Percentiles rank a stretch among this genome's conserved stretches.
These are phyloP conservation scores for Lymantria dispar DNA, from an alignment of 2,888 invertebrate genomes.

Conservation along the genomic window DNA sequence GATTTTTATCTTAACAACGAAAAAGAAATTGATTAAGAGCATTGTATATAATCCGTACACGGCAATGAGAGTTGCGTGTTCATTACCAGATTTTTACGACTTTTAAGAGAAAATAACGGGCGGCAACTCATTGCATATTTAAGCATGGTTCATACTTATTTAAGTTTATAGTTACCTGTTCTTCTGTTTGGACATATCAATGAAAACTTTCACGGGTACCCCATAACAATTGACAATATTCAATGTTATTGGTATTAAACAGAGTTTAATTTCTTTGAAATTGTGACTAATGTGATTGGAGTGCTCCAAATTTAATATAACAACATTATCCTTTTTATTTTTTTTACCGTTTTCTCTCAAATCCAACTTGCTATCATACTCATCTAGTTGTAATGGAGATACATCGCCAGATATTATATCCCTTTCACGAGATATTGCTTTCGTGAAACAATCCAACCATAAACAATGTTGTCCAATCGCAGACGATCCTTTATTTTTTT, in stretches of 20 bases:
- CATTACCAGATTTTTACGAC: too few relatives aligned
- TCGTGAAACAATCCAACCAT: constrained; percentile 83
- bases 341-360: constrained; percentile 47
- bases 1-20: too few relatives aligned
- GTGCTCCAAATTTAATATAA: constrained; percentile 83
- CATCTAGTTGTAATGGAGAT: constrained; percentile 63
- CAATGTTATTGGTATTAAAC: constrained; percentile 86
- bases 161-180: constrained; percentile 72
- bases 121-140: too few relatives aligned
- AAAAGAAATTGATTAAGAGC: too few relatives aligned
- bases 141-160: not conserved
- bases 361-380: constrained; percentile 47
- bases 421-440: constrained; percentile 72
- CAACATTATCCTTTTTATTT: constrained; percentile 70
- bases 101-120: too few relatives aligned
- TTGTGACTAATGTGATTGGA: constrained; percentile 83
- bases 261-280: constrained; percentile 83
- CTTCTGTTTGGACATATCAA: constrained; percentile 81
- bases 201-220: constrained; percentile 80
- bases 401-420: constrained; percentile 52
- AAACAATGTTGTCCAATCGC: constrained; percentile 88
- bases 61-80: too few relatives aligned
- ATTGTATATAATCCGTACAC: too few relatives aligned
- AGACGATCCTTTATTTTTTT: constrained; percentile 78
- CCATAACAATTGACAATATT: constrained; percentile 86